Base-by-base conservation (phyloP, 1,140 invertebrate species). In the Wiebesia pumilae region DNA sequence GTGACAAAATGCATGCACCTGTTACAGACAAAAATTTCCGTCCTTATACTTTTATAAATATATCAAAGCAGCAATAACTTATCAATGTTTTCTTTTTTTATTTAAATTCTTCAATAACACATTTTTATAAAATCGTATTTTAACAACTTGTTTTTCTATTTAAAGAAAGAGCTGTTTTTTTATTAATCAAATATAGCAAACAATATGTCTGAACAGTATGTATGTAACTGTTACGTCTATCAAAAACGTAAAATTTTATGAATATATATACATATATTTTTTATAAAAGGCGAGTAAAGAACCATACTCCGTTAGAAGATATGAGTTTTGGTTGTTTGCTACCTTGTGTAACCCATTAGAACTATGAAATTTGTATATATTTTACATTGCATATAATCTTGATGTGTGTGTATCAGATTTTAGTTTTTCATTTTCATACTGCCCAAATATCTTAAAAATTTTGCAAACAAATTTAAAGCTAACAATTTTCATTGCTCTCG, bases 341-440 rank as follows among this genome's bases (percentile, higher is more conserved):
- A 58, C 67, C 51, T 81, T 58, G 27, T 40, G 62, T 82, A 79
- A 69, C 43, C 65, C 35, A 33, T 86, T 67, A 83, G 47, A 87
- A 87, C 54, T 80, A 58, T 81, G 40, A 87, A 89, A 83, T 87
- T 88, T 90, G 90, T 90, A 90, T 51, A 90, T 90, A 90, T 90
- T 90, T 90, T 90, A 90, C 83, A 90, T 81, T 85, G 73, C 40
- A 87, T 89, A 86, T 88, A 81, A 87, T 86, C 85, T 86, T 62
- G 47, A 86, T 86, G 71, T 86, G 40, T 38, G 84, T 77, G 84
- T 85, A 40, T 86, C 78, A 77, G 54, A 77, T 86, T 51, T 83
- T 86, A 86, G 43, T 82, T 86, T 83, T 86, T 86, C 80, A 86
- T 82, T 86, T 82, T 77, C 80, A 78, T 86, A 79, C 43, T 73